These are phyloP conservation scores for Drosophila nr. medialis DNA, from an alignment of 2,888 invertebrate genomes.

Conservation along the genomic window DNA sequence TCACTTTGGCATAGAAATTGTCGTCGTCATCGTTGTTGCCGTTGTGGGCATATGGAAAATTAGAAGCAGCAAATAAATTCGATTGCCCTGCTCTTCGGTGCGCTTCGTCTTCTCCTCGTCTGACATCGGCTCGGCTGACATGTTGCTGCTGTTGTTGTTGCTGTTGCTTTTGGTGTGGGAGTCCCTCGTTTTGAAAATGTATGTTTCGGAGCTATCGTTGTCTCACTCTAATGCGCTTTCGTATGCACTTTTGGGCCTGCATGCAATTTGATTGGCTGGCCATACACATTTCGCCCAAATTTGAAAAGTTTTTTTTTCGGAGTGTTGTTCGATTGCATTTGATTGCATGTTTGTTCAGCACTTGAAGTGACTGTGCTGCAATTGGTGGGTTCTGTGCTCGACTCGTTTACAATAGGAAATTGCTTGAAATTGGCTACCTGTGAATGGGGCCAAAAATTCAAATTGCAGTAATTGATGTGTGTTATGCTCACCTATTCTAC, in stretches of 20 bases:
- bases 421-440: slow-evolving; percentile 53
- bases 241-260: slow-evolving; percentile 75
- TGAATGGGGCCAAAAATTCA: slow-evolving; percentile 29
- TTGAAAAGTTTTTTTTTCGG: slow-evolving; percentile 50
- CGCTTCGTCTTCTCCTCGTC: slow-evolving; percentile 44
- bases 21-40: slow-evolving; percentile 66
- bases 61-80: slow-evolving; percentile 78
- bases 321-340: slow-evolving; percentile 74
- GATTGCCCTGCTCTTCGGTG: slow-evolving; percentile 75
- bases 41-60: slow-evolving; percentile 58
- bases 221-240: slow-evolving; percentile 80
- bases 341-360: slow-evolving; percentile 75
- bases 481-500: not conserved
- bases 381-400: slow-evolving; percentile 58
- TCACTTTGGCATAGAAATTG: slow-evolving; percentile 78
- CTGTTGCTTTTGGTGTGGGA: slow-evolving; percentile 63
- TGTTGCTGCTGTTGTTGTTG: slow-evolving; percentile 35
- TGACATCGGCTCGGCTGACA: slow-evolving; percentile 50
- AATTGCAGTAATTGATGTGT: slow-evolving; percentile 57
- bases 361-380: slow-evolving; percentile 56
- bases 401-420: slow-evolving; percentile 63
- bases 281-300: slow-evolving; percentile 74
- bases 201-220: slow-evolving; percentile 73
- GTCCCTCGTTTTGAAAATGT: slow-evolving; percentile 54
- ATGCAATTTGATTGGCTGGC: slow-evolving; percentile 78